Conservation (phyloP, 2,797 vertebrate species). For the Coranthus polyacanthus region DNA sequence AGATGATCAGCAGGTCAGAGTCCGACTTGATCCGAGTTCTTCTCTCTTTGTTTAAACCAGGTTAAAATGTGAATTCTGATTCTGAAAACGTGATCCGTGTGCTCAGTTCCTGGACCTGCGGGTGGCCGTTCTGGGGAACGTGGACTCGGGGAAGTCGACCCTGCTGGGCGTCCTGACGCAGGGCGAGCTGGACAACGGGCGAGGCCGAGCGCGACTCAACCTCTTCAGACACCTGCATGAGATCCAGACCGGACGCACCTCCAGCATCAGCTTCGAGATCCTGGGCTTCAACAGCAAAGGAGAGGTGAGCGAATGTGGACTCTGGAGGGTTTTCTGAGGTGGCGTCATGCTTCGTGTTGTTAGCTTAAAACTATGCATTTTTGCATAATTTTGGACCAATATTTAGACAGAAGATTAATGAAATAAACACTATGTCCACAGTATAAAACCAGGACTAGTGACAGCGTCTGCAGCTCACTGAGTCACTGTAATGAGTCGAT, state of each 20-base stretch:
- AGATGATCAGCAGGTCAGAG: conserved; percentile 93
- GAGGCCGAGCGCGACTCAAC: conserved; percentile 94
- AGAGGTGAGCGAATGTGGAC: too few relatives aligned
- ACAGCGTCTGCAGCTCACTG: too few relatives aligned
- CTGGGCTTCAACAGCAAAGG: conserved; percentile 99
- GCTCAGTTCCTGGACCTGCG: conserved; percentile 94
- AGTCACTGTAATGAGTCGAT: too few relatives aligned
- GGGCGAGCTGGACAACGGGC: conserved; percentile 96
- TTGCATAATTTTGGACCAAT: too few relatives aligned
- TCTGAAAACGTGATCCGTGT: not conserved
- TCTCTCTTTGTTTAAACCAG: not conserved
- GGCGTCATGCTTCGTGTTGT: not conserved
- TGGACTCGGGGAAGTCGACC: conserved; percentile 97
- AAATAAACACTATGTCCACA: too few relatives aligned
- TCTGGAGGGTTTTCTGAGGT: not conserved
- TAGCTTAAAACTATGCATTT: too few relatives aligned
- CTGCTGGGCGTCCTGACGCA: conserved; percentile 95
- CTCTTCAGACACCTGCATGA: conserved; percentile 97
- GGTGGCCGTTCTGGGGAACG: conserved; percentile 96
- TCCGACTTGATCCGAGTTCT: not conserved
- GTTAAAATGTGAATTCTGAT: too few relatives aligned
- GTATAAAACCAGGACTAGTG: not conserved
- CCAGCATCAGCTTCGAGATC: conserved; percentile 98
- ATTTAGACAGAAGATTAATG: too few relatives aligned
- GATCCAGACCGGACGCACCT: conserved; percentile 96